phyloP scores from a whole-genome alignment of 2,797 vertebrate genomes.

The Amblyopsis hoosieri region DNA sequence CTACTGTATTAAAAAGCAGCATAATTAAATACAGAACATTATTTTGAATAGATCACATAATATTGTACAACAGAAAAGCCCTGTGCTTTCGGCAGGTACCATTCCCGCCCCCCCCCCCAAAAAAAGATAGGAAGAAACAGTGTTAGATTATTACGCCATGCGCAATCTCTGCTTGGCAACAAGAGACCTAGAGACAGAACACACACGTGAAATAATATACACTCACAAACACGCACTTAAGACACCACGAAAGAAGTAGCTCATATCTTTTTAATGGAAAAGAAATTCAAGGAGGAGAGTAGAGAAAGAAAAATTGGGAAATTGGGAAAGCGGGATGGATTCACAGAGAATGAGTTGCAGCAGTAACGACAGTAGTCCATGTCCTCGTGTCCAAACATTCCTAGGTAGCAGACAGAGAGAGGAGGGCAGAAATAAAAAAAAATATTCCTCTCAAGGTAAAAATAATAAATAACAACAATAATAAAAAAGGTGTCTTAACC shows the following conservation, averaged over 20 bases:
- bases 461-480: conserved; percentile 68
- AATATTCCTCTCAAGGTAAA: conserved; percentile 65
- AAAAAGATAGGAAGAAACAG: conserved; percentile 35
- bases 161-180: no score
- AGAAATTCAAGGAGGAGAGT: conserved; percentile 61
- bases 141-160: no score
- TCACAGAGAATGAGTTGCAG: conserved; percentile 75
- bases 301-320: conserved; percentile 62
- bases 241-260: conserved; percentile 47
- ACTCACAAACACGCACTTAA: conserved; percentile 18
- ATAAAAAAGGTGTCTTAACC: conserved; percentile 42
- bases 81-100: conserved; percentile 15
- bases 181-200: background rate
- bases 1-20: no score
- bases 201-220: background rate
- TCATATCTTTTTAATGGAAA: conserved; percentile 77
- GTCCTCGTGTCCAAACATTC: conserved; percentile 73
- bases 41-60: background rate
- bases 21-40: no score
- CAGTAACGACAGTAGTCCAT: conserved; percentile 64
- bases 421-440: conserved; percentile 29
- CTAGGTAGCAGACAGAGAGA: conserved; percentile 52
- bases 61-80: conserved; percentile 23
- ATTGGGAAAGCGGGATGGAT: conserved; percentile 70
- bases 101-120: conserved; percentile 17